Conservation (phyloP, 2,888 invertebrate genomes). For the Tenthredo livida region DNA sequence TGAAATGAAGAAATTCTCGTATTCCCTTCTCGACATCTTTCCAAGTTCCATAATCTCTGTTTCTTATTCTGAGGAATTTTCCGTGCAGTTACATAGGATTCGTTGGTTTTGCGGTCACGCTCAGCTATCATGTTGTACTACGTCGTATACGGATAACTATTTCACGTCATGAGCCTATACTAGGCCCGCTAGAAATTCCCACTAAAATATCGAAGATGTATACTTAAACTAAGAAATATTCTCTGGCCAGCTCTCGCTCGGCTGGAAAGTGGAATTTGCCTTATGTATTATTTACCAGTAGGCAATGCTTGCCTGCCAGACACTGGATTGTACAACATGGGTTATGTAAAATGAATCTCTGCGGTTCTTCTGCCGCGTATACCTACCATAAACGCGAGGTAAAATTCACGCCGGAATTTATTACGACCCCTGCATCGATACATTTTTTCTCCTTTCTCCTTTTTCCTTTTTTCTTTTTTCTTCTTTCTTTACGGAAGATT, state of each 20-base stretch:
- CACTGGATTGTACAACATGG: neutral
- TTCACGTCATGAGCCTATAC: neutral
- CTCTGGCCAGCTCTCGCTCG: neutral
- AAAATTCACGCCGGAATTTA: neutral
- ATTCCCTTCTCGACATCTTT: neutral
- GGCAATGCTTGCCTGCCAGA: neutral
- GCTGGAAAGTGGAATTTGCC: slow-evolving; percentile 15
- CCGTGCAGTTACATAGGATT: neutral
- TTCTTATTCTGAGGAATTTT: neutral
- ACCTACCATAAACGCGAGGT: neutral
- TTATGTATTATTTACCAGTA: slow-evolving; percentile 6
- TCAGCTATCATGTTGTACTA: neutral
- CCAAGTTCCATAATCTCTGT: neutral
- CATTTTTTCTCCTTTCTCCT: too few species aligned
- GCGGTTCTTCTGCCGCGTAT: neutral
- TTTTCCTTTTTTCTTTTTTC: too few species aligned
- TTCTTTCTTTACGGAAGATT: too few species aligned
- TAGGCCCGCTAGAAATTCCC: neutral
- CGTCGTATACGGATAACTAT: neutral
- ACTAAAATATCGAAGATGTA: neutral
- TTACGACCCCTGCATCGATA: too few species aligned
- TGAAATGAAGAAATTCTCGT: too few species aligned
- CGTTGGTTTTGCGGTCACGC: too few species aligned
- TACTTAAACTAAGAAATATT: neutral
- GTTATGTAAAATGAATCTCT: neutral